Conservation (phyloP, 2,113 vertebrate genomes). For the Alouatta palliata region DNA sequence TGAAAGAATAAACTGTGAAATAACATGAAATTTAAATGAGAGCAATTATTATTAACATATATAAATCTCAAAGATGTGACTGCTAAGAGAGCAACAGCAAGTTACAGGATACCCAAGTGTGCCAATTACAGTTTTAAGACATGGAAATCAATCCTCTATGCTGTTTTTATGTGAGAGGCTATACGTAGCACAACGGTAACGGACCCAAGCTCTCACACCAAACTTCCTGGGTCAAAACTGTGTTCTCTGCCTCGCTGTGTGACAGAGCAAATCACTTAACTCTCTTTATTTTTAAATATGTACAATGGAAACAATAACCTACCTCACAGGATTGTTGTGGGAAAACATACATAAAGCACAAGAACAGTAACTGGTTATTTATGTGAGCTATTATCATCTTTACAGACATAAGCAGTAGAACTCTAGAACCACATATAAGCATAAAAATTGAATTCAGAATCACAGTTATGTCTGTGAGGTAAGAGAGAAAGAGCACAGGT, state of each 20-base stretch:
- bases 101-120: background rate
- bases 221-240: background rate
- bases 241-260: background rate
- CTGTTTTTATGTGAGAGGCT: background rate
- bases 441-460: background rate
- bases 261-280: background rate
- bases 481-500: background rate
- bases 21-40: background rate
- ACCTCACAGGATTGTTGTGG: background rate
- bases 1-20: background rate
- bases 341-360: background rate
- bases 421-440: background rate
- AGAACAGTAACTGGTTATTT: background rate
- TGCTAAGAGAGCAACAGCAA: background rate
- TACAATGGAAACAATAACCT: background rate
- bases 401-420: background rate
- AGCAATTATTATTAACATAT: background rate
- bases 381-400: background rate
- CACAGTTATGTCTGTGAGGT: background rate
- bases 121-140: background rate
- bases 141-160: background rate
- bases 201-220: background rate
- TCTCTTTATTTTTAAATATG: background rate
- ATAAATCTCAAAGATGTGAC: background rate
- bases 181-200: background rate